Percentiles rank a stretch among this genome's conserved stretches.
These are phyloP conservation scores for Pentalonia nigronervosa DNA, from an alignment of 1,140 invertebrate genomes.

Conservation along the genomic window DNA sequence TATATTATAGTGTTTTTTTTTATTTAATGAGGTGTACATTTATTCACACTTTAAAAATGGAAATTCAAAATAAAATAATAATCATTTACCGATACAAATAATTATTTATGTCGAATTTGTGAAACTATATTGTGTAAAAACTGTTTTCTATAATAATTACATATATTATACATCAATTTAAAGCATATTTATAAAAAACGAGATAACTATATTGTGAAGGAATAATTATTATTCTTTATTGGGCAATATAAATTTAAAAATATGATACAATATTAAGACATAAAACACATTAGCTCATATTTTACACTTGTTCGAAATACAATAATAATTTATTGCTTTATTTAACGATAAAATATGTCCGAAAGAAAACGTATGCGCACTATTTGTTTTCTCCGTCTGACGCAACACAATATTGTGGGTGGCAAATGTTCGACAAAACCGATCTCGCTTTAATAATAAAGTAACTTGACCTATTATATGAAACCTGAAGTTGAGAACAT, in stretches of 20 bases:
- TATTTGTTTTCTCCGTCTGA: not conserved
- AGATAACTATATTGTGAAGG: too few species aligned
- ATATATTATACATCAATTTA: not conserved
- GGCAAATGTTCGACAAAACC: not conserved
- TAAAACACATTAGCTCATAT: too few species aligned
- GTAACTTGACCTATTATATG: not conserved
- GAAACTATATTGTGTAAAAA: not conserved
- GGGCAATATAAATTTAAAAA: not conserved
- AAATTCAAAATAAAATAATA: not conserved
- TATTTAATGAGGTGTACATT: not conserved
- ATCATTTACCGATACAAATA: not conserved
- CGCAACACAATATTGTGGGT: not conserved
- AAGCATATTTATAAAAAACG: not conserved
- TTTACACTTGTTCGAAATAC: too few species aligned
- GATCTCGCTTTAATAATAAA: not conserved
- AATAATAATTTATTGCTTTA: too few species aligned
- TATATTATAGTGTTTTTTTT: not conserved
- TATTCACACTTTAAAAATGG: not conserved
- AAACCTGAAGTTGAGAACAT: not conserved
- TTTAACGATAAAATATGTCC: not conserved
- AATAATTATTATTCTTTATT: not conserved
- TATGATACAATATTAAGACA: too few species aligned
- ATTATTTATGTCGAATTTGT: not conserved
- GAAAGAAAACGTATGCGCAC: not conserved
- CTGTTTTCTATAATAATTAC: too few species aligned